Evolutionary conservation across 2,113 vertebrate genomes (phyloP), one percentile per base, ranked within the genome.

Genomic region (Illadopsis cleaveri): DNA sequence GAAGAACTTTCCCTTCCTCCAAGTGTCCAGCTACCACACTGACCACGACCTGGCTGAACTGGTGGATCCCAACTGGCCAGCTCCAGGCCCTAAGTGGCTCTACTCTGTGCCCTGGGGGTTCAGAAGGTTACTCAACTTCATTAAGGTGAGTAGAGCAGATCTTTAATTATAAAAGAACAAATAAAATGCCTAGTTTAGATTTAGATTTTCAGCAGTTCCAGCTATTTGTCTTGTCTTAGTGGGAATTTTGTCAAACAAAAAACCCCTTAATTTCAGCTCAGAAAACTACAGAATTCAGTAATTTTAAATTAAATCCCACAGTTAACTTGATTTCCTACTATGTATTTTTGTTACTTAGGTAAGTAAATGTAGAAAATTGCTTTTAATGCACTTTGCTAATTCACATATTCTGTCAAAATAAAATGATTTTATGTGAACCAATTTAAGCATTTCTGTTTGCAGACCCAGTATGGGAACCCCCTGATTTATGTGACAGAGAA

Each of bases 391-490:
- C 37, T 93, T 85, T 61, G 23, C 23, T 38, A 42, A 31, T 58
- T 64, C 33, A 51, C 15, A 5, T 2, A 7, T 71, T 85, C 47
- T 84, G 18, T n/a, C 45, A 70, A 54, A 71, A 35, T 9, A 3
- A 76, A 76, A 23, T 33, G 2, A 42, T 40, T 45, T 60, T 5
- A 12, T 10, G 48, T 10, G 50, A 88, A 30, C 6, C 1, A 20
- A 27, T 22, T 11, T 28, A 6, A 85, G 48, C 42, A 37, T 19
- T 56, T 68, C 90, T 95, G 58, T 64, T 77, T 98, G 68, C 94
- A 99, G 99, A 98, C 98, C 89, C 99, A 99, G 64, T 99, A 99
- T 53, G 98, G 98, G n/a, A 98, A 99, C 93, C 99, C 99, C 27
- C 96, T 98, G 89, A 98, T 99, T 94, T 99, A 98, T 42, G 98